Evolutionary conservation across 2,113 vertebrate genomes (phyloP).

Genomic region (Tachycineta bicolor): DNA sequence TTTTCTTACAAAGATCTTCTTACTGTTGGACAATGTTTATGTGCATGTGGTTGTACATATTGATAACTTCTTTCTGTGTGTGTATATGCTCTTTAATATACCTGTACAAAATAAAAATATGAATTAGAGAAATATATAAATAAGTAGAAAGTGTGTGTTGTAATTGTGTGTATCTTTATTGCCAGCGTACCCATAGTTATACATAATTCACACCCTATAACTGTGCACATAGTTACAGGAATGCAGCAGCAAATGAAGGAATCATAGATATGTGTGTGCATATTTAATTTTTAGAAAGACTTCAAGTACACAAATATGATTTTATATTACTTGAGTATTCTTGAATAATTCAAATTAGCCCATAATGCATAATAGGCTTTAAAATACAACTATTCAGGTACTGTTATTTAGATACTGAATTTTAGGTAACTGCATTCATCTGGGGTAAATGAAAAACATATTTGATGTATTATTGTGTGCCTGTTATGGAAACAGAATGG

Average conservation of each 20-base stretch:
- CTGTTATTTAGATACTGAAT: background rate
- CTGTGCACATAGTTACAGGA: accelerated
- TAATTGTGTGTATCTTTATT: background rate
- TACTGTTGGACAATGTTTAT: background rate
- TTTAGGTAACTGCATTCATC: background rate
- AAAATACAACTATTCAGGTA: background rate
- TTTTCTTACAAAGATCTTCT: background rate
- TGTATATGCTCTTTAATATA: background rate
- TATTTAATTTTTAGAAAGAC: background rate
- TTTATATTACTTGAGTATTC: background rate
- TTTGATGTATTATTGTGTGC: background rate
- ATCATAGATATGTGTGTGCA: background rate
- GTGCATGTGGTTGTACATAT: background rate
- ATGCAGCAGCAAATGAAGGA: background rate
- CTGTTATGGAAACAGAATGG: background rate
- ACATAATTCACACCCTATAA: background rate
- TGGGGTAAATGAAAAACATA: background rate
- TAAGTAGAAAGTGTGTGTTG: background rate
- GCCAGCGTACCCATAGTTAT: background rate
- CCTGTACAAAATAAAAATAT: background rate
- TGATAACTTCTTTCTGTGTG: background rate
- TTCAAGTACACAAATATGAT: background rate
- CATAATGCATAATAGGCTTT: background rate
- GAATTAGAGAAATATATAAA: background rate
- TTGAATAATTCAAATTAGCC: background rate